Conservation (phyloP, 2,797 vertebrate genomes). For the Sebastes cheni region DNA sequence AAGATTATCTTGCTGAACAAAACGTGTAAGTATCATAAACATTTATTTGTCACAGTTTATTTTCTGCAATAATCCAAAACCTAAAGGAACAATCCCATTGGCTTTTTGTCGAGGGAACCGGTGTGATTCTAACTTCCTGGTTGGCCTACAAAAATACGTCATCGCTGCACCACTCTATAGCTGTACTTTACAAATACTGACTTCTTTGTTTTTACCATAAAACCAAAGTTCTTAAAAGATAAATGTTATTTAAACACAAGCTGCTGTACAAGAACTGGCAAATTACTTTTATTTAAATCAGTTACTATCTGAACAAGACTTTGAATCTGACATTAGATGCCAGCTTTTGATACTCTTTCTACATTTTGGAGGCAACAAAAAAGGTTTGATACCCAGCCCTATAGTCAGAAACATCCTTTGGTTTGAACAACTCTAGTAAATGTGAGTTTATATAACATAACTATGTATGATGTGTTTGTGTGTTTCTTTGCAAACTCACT, state of each 20-base stretch:
- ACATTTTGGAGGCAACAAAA: not conserved
- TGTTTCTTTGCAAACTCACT: constrained; percentile 84
- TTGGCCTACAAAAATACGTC: too few relatives aligned
- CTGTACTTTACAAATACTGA: not conserved
- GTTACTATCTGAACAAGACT: not conserved
- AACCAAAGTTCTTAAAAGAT: not conserved
- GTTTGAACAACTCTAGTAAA: not conserved
- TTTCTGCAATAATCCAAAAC: too few relatives aligned
- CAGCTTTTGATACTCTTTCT: not conserved
- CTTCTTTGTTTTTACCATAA: not conserved
- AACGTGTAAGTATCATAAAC: too few relatives aligned
- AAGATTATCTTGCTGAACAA: too few relatives aligned
- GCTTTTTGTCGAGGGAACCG: too few relatives aligned
- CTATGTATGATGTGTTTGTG: not conserved
- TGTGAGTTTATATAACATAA: not conserved
- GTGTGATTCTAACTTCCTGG: too few relatives aligned
- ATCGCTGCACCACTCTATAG: too few relatives aligned
- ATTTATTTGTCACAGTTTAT: too few relatives aligned
- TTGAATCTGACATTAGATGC: not conserved
- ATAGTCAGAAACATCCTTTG: constrained; percentile 29
- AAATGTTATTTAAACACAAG: not conserved
- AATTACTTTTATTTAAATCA: not conserved
- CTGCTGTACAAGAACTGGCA: not conserved
- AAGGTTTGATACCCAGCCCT: not conserved
- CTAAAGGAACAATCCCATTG: too few relatives aligned